phyloP scores from a whole-genome alignment of 2,113 vertebrate species.

The Hippoglossus stenolepis region DNA sequence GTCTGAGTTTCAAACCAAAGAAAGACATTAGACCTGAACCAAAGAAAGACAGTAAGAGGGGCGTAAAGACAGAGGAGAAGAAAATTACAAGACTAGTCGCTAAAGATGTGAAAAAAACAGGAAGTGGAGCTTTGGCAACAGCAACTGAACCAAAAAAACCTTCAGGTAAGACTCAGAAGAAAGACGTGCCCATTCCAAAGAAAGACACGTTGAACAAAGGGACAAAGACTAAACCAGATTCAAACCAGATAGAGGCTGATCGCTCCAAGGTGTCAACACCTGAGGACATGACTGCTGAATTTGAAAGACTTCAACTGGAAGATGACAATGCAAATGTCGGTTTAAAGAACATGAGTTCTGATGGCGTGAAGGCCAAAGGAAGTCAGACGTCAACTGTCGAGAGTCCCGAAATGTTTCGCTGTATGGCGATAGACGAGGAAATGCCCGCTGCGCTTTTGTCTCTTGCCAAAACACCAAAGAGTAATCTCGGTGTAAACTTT shows the following conservation, averaged over 20 bases:
- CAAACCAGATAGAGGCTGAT: conserved; percentile 49
- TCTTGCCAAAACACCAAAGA: conserved; percentile 79
- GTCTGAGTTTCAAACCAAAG: conserved; percentile 67
- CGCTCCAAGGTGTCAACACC: conserved; percentile 74
- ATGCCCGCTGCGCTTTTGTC: conserved; percentile 53
- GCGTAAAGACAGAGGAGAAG: conserved; percentile 81
- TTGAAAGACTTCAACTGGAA: conserved; percentile 59
- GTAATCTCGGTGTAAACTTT: conserved; percentile 83
- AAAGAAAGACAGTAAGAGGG: conserved; percentile 81
- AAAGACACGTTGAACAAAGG: conserved; percentile 65
- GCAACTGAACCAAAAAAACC: conserved; percentile 62
- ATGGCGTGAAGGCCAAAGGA: not conserved
- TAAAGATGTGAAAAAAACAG: conserved; percentile 78
- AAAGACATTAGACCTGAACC: conserved; percentile 81
- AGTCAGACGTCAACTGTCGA: conserved; percentile 17
- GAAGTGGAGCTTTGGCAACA: conserved; percentile 14
- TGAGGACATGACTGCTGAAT: conserved; percentile 67
- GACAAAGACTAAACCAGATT: conserved; percentile 54
- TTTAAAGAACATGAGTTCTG: not conserved
- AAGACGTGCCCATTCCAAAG: conserved; percentile 66
- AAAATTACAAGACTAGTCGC: conserved; percentile 54
- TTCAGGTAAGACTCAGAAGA: conserved; percentile 64
- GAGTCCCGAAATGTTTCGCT: conserved; percentile 77
- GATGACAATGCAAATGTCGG: conserved; percentile 11
- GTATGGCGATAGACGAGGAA: not conserved